phyloP scores from a whole-genome alignment of 30 jellyfish, hydroid and myxozoan species.

The Phacellophora camtschatica region DNA sequence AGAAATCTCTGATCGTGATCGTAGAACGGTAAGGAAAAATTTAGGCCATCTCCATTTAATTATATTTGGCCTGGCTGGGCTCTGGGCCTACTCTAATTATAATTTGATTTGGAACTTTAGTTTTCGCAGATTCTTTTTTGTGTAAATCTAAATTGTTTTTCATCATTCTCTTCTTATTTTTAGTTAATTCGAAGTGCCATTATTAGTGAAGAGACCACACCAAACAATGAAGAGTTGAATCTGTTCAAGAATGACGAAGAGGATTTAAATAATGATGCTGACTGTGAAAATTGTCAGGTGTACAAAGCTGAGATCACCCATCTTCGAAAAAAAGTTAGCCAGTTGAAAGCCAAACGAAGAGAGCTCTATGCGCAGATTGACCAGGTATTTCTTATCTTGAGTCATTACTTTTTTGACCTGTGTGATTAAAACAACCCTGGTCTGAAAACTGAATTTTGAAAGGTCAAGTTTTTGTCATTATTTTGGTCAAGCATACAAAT shows the following conservation, averaged over 20 bases:
- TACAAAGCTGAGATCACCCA: not conserved
- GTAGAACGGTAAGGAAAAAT: not conserved
- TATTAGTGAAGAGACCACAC: not conserved
- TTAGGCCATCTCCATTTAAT: not conserved
- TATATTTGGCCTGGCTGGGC: too few relatives aligned
- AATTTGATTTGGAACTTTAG: not conserved
- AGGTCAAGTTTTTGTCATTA: too few relatives aligned
- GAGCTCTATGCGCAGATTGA: conserved; percentile 24
- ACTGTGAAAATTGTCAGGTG: conserved; percentile 4
- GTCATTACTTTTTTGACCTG: too few relatives aligned
- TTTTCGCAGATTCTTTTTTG: not conserved
- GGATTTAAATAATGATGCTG: not conserved
- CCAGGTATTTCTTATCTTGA: conserved; percentile 15
- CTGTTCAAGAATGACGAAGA: not conserved
- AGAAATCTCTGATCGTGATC: conserved; percentile 4
- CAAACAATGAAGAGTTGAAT: not conserved
- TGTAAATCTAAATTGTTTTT: not conserved
- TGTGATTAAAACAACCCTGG: too few relatives aligned
- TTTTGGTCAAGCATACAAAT: too few relatives aligned
- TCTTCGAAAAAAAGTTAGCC: conserved; percentile 8
- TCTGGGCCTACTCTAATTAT: too few relatives aligned
- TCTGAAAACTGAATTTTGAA: too few relatives aligned
- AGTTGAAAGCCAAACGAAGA: not conserved
- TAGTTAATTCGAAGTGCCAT: conserved; percentile 30
- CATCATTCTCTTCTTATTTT: not conserved